Evolutionary conservation across 1,140 invertebrate genomes (phyloP), one percentile per base, ranked within the genome.

Genomic region (Sarcophaga bullata): DNA sequence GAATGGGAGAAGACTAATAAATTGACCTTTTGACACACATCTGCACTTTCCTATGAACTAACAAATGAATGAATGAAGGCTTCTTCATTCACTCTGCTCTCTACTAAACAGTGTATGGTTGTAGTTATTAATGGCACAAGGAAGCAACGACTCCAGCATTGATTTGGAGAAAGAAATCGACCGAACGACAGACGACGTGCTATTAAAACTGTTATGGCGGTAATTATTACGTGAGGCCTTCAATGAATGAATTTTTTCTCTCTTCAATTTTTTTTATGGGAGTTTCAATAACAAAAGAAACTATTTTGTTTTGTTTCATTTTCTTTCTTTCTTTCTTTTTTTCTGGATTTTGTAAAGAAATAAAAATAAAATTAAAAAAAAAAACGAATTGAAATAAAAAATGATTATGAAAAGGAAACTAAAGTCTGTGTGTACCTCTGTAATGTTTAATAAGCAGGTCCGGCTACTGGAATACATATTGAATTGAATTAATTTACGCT

Each of bases 21-120:
- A 68, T 68, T 68, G 62, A 68, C 62, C 62, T 68, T 68, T 68
- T 68, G 62, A 68, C 62, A 68, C 62, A 68, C 62, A 68, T 68
- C 62, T 68, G 17, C 62, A 68, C 62, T 68, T 37, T 68, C 62
- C 17, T 19, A 68, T 68, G 19, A 58, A 19, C 62, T 68, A 58
- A n/a, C n/a, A n/a, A n/a, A n/a, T n/a, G n/a, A n/a, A n/a, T n/a
- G 15, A 58, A n/a, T 58, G 19, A 68, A 8, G 15, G 62, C 62
- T 68, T 68, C 7, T n/a, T 25, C 25, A 37, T n/a, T 25, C 25
- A 37, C 25, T 37, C 4, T 37, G 4, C 25, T 37, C 25, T 37
- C 1, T 37, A 4, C 25, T 37, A 37, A 2, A 37, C 25, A 37
- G 25, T 37, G 25, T 37, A 37, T 4, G 25, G 1, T 37, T 37